Evolutionary conservation across 2,113 vertebrate genomes (phyloP).

Genomic region (Pteronura brasiliensis): DNA sequence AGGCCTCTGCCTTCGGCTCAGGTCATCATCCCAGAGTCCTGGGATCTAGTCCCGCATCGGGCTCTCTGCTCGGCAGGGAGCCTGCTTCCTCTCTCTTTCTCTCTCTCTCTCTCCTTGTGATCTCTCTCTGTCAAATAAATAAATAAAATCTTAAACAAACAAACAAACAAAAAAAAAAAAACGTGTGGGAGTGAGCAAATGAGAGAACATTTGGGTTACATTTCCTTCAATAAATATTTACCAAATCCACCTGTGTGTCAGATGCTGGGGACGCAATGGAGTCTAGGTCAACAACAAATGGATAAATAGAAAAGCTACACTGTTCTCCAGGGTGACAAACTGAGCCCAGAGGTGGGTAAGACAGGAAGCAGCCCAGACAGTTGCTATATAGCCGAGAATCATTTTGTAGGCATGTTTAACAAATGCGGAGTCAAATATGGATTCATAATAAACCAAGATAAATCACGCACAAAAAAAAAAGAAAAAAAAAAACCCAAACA

Average conservation of each 20-base stretch:
- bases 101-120: no score
- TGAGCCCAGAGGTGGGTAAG: neutral
- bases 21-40: no score
- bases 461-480: neutral
- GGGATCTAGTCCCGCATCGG: no score
- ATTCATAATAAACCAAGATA: neutral
- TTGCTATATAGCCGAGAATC: neutral
- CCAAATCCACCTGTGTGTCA: neutral
- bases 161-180: no score
- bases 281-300: neutral
- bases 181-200: neutral
- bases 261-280: neutral
- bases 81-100: no score
- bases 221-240: constrained; percentile 36
- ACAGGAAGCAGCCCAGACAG: neutral
- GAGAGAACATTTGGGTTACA: neutral
- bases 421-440: neutral
- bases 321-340: neutral
- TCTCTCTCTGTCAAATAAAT: no score
- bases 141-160: no score
- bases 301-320: neutral
- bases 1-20: no score
- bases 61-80: no score
- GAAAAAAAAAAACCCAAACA: neutral
- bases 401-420: neutral